Conservation (phyloP, 2,113 vertebrate species). For the Campylomormyrus tamandua region DNA sequence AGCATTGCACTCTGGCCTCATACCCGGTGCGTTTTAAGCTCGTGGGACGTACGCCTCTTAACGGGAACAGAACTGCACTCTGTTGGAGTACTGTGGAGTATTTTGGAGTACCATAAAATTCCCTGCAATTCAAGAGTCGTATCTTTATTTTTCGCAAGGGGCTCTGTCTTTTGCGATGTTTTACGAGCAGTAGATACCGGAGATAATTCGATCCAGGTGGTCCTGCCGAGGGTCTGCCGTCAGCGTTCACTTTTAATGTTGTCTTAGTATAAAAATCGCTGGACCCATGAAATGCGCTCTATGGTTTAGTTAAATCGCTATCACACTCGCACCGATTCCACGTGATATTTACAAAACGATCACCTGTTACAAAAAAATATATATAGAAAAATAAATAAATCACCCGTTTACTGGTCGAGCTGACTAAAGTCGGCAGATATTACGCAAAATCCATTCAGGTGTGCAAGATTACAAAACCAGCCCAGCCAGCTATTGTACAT, state of each 20-base stretch:
- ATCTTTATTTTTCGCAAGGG: neutral
- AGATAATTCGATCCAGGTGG: no score
- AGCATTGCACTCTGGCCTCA: neutral
- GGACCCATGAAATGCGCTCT: neutral
- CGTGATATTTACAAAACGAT: neutral
- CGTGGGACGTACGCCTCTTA: neutral
- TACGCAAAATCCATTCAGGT: neutral
- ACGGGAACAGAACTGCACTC: neutral
- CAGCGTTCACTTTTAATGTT: neutral
- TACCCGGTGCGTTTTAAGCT: neutral
- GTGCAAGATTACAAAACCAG: neutral
- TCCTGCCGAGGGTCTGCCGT: no score
- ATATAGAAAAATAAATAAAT: no score
- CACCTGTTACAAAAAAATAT: no score
- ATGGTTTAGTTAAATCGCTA: neutral
- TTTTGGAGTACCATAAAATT: neutral
- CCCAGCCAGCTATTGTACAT: neutral
- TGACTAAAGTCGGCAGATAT: neutral
- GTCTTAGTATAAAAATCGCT: neutral
- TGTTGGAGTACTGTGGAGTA: neutral
- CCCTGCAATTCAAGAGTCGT: neutral
- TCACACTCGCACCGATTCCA: neutral
- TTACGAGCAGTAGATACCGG: neutral
- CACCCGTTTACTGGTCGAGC: neutral
- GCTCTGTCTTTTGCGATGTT: neutral